Evolutionary conservation across 2,888 invertebrate species (phyloP).

Genomic region (Temnothorax ravouxi): DNA sequence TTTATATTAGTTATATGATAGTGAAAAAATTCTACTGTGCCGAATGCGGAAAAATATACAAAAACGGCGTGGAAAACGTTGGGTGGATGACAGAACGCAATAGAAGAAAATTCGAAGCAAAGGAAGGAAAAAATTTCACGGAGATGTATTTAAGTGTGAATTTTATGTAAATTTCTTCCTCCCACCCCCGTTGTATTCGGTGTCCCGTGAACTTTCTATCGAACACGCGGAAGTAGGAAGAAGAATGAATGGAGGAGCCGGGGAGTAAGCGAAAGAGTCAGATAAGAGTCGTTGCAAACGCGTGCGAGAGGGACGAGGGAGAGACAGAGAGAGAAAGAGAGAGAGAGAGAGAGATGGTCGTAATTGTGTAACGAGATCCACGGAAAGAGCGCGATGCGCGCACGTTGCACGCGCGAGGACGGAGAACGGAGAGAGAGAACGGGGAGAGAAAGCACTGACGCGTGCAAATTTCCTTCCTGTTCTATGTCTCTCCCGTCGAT

Average conservation of each 20-base stretch:
- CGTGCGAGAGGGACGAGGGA: background rate
- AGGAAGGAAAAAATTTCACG: background rate
- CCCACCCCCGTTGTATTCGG: background rate
- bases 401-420: background rate
- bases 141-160: background rate
- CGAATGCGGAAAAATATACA: background rate
- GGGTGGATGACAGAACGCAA: background rate
- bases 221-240: constrained; percentile 37
- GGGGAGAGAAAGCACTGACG: constrained; percentile 72
- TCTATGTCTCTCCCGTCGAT: constrained; percentile 61
- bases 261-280: background rate
- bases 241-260: background rate
- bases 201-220: background rate
- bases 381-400: background rate
- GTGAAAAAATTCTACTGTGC: background rate
- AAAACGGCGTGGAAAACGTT: background rate
- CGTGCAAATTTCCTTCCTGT: constrained; percentile 74
- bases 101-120: background rate
- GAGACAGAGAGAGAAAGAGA: background rate
- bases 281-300: background rate
- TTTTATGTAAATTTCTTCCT: background rate
- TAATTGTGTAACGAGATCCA: background rate
- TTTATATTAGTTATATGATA: background rate
- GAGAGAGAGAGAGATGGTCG: background rate
- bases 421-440: background rate